Evolutionary conservation across 2,113 vertebrate species (phyloP).

Genomic region (Holacanthus passer): DNA sequence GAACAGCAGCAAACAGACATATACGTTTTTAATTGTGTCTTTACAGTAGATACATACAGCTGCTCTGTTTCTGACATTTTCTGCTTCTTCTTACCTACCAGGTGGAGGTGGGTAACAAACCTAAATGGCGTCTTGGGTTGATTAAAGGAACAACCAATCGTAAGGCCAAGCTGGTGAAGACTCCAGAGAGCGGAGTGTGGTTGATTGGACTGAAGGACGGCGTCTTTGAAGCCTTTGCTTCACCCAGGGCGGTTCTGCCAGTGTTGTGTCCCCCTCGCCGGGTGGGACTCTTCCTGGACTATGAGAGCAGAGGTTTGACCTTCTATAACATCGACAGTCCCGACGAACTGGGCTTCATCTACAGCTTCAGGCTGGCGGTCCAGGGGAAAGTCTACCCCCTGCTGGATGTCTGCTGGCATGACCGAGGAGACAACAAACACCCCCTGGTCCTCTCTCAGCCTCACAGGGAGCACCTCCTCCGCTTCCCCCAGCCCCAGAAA

Average conservation of each 20-base stretch:
- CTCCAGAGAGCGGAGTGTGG: conserved; percentile 87
- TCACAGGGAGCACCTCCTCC: conserved; percentile 12
- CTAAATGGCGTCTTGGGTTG: conserved; percentile 87
- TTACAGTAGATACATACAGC: background rate
- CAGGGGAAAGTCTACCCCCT: conserved; percentile 91
- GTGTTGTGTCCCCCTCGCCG: conserved; percentile 75
- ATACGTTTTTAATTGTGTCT: too few relatives aligned
- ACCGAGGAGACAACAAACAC: conserved; percentile 83
- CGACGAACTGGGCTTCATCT: conserved; percentile 84
- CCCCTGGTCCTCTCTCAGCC: conserved; percentile 65
- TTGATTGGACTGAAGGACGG: conserved; percentile 89
- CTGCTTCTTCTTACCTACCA: background rate
- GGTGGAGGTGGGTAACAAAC: conserved; percentile 87
- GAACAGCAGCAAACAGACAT: too few relatives aligned
- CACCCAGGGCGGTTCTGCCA: conserved; percentile 78
- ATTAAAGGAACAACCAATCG: conserved; percentile 86
- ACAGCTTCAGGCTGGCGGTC: conserved; percentile 88
- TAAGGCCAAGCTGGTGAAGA: conserved; percentile 87
- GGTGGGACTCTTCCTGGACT: conserved; percentile 88
- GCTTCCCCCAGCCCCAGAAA: conserved; percentile 2
- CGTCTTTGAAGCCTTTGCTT: conserved; percentile 86
- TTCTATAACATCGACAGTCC: conserved; percentile 87
- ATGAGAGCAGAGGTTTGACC: conserved; percentile 84
- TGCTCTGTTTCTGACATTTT: background rate
- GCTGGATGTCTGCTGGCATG: conserved; percentile 89